Conservation (phyloP, 2,797 vertebrate genomes). For the Numenius phaeopus region DNA sequence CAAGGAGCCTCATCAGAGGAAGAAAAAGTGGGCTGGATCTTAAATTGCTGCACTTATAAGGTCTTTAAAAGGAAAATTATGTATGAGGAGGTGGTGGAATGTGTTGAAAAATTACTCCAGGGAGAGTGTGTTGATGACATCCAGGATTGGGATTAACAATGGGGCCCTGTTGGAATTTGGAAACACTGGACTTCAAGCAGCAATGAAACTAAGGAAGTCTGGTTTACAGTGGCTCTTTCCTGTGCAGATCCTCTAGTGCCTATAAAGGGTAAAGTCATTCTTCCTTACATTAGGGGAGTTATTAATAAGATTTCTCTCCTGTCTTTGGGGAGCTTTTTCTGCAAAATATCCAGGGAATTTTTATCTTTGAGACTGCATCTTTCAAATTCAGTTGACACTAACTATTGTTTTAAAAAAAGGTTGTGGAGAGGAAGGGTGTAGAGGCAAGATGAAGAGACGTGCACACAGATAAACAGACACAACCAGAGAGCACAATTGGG, state of each 20-base stretch:
- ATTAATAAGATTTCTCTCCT: not conserved
- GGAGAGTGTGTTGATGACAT: not conserved
- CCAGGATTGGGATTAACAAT: not conserved
- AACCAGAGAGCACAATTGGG: not conserved
- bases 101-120: conserved; percentile 20
- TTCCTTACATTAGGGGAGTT: not conserved
- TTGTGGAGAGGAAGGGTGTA: not conserved
- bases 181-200: not conserved
- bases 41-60: not conserved
- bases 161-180: not conserved
- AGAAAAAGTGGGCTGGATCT: not conserved
- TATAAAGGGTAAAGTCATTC: not conserved
- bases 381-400: not conserved
- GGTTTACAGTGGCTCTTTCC: not conserved
- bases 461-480: not conserved
- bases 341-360: not conserved
- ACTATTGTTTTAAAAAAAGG: not conserved
- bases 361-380: not conserved
- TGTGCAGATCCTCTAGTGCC: not conserved
- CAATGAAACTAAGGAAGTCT: not conserved
- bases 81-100: not conserved
- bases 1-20: not conserved
- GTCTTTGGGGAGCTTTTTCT: not conserved
- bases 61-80: not conserved
- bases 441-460: not conserved